Conservation (phyloP, 2,113 vertebrate genomes). For the Lycaon pictus region DNA sequence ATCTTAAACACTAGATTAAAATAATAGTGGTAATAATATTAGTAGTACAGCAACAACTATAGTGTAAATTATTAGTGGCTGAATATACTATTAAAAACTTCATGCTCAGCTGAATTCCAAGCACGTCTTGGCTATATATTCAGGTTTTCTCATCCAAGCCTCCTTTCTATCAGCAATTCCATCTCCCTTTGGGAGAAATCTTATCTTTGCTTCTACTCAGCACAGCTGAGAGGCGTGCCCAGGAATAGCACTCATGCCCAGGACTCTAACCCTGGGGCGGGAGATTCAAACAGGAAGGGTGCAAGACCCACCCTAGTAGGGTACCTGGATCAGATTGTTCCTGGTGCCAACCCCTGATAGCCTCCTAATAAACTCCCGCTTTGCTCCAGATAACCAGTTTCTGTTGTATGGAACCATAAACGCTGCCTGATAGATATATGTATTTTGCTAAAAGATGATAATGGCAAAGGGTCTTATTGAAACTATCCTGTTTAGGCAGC, state of each 20-base stretch:
- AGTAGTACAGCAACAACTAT: neutral
- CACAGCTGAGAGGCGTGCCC: neutral
- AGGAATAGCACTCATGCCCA: neutral
- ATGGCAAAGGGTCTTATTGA: neutral
- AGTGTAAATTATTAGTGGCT: neutral
- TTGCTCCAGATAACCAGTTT: neutral
- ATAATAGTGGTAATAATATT: neutral
- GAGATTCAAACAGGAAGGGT: neutral
- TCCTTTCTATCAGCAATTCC: neutral
- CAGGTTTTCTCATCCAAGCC: neutral
- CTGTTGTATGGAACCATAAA: neutral
- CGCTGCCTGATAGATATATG: rapidly evolving
- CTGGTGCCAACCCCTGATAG: neutral
- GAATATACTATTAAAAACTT: neutral
- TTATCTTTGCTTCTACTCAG: neutral
- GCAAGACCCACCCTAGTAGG: too few relatives aligned
- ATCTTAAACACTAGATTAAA: conserved; percentile 10
- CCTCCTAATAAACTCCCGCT: neutral
- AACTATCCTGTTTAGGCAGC: neutral
- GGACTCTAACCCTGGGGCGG: neutral
- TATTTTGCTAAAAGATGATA: neutral
- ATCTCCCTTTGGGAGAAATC: neutral
- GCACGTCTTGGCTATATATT: neutral
- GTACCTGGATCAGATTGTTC: neutral
- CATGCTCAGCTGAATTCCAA: neutral